Evolutionary conservation across 1,140 invertebrate genomes (phyloP).

Genomic region (Drosophila parabipectinata): DNA sequence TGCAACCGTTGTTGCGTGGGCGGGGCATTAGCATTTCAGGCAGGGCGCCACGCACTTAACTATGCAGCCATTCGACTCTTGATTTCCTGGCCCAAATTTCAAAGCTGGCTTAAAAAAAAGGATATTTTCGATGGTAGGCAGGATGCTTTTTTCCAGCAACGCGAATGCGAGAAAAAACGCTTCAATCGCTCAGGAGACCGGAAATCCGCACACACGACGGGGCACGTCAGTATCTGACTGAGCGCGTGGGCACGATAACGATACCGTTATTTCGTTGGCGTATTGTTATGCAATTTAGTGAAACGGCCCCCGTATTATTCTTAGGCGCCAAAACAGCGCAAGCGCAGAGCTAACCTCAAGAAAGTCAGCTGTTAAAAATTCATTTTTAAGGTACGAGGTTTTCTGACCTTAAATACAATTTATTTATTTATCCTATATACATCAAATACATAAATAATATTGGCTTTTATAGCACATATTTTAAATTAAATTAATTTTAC

Average conservation of each 20-base stretch:
- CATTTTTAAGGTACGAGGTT: neutral
- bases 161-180: slow-evolving; percentile 1
- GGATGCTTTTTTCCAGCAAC: slow-evolving; percentile 19
- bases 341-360: slow-evolving; percentile 25
- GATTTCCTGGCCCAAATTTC: slow-evolving; percentile 3
- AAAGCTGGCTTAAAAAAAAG: slow-evolving; percentile 8
- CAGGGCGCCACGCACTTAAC: slow-evolving; percentile 13
- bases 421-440: too few species aligned
- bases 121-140: slow-evolving; percentile 6
- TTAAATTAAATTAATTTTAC: too few species aligned
- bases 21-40: slow-evolving; percentile 42
- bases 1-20: slow-evolving; percentile 33
- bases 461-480: too few species aligned
- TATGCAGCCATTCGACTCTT: slow-evolving; percentile 25
- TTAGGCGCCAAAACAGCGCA: slow-evolving; percentile 61
- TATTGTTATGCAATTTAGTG: slow-evolving; percentile 77
- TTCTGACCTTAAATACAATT: too few species aligned
- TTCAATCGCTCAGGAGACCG: slow-evolving; percentile 6
- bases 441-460: too few species aligned
- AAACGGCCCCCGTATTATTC: slow-evolving; percentile 62
- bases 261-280: slow-evolving; percentile 64
- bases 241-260: slow-evolving; percentile 65
- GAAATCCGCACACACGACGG: slow-evolving; percentile 44
- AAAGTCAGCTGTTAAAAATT: slow-evolving; percentile 42
- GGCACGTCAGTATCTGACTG: slow-evolving; percentile 76